These are phyloP conservation scores for Leptodirus hochenwartii DNA, from an alignment of 2,888 invertebrate species.

Conservation along the genomic window DNA sequence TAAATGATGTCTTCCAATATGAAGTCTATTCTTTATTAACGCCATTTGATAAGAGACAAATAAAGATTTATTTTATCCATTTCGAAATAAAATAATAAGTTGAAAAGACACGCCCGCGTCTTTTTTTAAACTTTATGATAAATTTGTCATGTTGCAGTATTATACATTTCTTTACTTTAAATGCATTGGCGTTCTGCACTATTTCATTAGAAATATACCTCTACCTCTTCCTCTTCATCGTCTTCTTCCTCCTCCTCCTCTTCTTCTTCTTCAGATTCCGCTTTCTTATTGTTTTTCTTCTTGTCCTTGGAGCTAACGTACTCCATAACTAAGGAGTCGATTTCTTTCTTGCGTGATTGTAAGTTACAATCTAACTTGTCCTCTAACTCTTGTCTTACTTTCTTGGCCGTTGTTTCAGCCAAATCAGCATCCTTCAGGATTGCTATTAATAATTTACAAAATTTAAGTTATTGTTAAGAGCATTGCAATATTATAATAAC, in stretches of 20 bases:
- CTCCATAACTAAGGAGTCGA: constrained; percentile 78
- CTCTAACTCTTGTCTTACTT: constrained; percentile 73
- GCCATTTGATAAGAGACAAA: no score
- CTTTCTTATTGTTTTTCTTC: constrained; percentile 29
- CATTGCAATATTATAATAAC: no score
- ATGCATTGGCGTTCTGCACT: constrained; percentile 10
- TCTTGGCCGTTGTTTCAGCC: constrained; percentile 69
- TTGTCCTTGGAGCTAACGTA: constrained; percentile 32
- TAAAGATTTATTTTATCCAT: no score
- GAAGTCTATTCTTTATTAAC: no score
- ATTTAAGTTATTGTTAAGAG: no score
- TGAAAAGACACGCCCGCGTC: constrained; percentile 8
- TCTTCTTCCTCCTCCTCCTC: constrained; percentile 33
- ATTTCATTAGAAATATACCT: constrained; percentile 14
- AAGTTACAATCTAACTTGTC: constrained; percentile 61
- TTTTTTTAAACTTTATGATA: constrained; percentile 2
- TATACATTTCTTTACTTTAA: constrained; percentile 8
- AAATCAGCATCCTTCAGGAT: constrained; percentile 79
- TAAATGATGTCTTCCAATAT: no score
- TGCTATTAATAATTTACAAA: constrained; percentile 34
- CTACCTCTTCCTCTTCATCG: constrained; percentile 21
- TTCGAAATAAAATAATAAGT: no score
- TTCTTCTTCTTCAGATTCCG: constrained; percentile 28
- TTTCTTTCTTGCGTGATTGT: constrained; percentile 60
- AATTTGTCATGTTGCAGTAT: constrained; percentile 5